Percentiles rank a stretch among this genome's conserved stretches.
These are phyloP conservation scores for Peromyscus maniculatus DNA, from an alignment of 2,113 vertebrate species.

Conservation along the genomic window DNA sequence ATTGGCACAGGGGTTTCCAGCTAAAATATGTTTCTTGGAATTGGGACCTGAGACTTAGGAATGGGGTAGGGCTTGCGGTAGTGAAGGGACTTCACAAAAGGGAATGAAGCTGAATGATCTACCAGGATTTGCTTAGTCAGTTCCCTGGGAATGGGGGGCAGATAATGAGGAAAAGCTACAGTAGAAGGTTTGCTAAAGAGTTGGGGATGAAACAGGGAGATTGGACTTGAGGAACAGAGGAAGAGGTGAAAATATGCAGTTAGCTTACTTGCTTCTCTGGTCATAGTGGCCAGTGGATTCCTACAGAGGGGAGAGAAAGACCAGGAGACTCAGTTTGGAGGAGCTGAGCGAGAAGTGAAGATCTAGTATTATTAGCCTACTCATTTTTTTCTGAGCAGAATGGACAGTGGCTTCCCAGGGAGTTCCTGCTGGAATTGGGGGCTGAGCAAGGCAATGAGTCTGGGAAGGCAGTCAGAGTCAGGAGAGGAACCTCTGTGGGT, in stretches of 20 bases:
- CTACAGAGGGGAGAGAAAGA: not conserved
- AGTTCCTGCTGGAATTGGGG: not conserved
- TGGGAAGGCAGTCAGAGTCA: not conserved
- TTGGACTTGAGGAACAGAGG: not conserved
- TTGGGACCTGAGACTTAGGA: not conserved
- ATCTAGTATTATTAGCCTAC: not conserved
- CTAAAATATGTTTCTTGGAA: not conserved
- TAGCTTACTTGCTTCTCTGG: not conserved
- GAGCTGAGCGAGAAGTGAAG: not conserved
- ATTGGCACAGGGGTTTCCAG: not conserved
- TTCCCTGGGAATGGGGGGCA: accelerated
- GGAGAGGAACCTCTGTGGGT: not conserved
- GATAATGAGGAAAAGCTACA: not conserved
- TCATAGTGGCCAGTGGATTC: not conserved
- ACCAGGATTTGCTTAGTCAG: not conserved
- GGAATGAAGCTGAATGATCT: not conserved
- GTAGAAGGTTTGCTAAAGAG: not conserved
- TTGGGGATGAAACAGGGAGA: not conserved
- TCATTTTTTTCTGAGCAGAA: not conserved
- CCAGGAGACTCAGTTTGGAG: not conserved
- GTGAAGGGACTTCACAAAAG: not conserved
- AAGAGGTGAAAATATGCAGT: not conserved
- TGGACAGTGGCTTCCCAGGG: not conserved
- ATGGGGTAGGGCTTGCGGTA: accelerated
- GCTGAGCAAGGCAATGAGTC: not conserved